Base-by-base conservation (phyloP, 2,113 vertebrate species). In the Proteles cristata region DNA sequence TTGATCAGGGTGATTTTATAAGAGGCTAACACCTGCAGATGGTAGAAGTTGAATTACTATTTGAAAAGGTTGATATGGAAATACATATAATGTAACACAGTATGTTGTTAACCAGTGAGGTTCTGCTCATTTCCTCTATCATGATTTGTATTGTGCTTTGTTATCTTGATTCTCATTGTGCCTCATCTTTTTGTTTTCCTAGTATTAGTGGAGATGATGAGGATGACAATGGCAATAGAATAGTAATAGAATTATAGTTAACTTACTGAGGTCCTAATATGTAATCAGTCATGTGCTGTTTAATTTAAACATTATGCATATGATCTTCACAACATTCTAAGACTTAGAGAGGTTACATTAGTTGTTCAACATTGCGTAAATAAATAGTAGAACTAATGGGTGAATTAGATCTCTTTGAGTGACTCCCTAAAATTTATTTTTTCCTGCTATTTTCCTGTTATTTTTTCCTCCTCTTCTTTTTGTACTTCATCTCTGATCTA, bases 51-150 rank as follows among this genome's bases (percentile, higher is more conserved):
- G 31, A 94, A 28, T 39, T 94, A 33, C 61, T 83, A 19, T 77
- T 90, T 94, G 63, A 93, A 94, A 88, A 81, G 31, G 33, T 48
- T 35, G 48, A 95, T 17, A 76, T 93, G 19, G 55, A 55, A 73
- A 53, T 91, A 65, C 11, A 39, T 79, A 61, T 16, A 2, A 19
- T 45, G 4, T 53, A 58, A 39, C 63, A 21, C 14, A 82, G 10
- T 50, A 23, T 68, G 7, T 33, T 90, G 43, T 71, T 81, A n/a
- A 82, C 17, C 23, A 6, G 33, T 39, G 12, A 26, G 39, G 9
- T 65, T 82, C 25, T 69, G 31, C 17, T 74, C 25, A 8, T 74
- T 83, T 92, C 7, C 35, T 48, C 21, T 74, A 0, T 69, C 1
- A 17, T 21, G 9, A 26, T 48, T 84, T 87, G 0, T 50, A 7